Percentiles rank a stretch among this genome's conserved stretches.
Conservation (phyloP, 2,113 vertebrate species). For the Oncorhynchus masou region DNA sequence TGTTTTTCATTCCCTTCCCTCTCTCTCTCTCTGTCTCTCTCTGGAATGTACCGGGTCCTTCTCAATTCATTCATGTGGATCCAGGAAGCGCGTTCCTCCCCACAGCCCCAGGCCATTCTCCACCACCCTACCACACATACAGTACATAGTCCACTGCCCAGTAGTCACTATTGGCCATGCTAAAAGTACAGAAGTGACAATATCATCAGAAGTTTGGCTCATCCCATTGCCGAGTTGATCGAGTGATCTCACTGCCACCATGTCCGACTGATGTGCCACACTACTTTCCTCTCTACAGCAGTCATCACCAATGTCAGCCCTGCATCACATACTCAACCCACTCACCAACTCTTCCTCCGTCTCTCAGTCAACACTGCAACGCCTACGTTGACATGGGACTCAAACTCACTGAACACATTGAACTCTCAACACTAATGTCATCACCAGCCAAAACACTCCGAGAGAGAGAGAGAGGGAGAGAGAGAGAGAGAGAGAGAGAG, state of each 20-base stretch:
- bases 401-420: constrained; percentile 13
- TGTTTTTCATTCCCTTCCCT: not conserved
- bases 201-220: too few species aligned
- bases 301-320: too few species aligned
- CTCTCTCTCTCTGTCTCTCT: not conserved
- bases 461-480: not conserved
- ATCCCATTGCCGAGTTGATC: too few species aligned
- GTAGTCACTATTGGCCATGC: not conserved
- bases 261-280: too few species aligned
- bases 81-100: constrained; percentile 31
- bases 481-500: constrained; percentile 14
- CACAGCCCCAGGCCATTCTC: constrained; percentile 17
- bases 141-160: not conserved
- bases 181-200: not conserved
- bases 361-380: not conserved
- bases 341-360: not conserved
- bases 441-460: not conserved
- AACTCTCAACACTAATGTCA: not conserved
- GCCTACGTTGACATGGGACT: not conserved
- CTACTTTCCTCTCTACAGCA: too few species aligned
- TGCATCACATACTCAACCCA: too few species aligned
- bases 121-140: not conserved
- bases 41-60: not conserved
- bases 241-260: too few species aligned
- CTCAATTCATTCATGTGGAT: constrained; percentile 30